Evolutionary conservation across 2,888 invertebrate genomes (phyloP).

Genomic region (Dolomedes plantarius): DNA sequence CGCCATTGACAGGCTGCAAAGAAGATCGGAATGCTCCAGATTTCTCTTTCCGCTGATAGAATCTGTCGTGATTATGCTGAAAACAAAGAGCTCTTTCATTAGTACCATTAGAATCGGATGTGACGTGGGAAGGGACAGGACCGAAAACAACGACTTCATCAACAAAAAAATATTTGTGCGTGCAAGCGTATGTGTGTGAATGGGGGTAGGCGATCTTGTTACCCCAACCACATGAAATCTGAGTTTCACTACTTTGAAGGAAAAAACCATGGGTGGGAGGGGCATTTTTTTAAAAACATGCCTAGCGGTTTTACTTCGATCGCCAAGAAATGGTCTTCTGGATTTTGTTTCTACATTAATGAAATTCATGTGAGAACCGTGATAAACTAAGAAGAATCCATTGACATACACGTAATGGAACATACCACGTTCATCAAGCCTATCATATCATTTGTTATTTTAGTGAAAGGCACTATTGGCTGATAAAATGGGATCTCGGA

Average conservation of each 20-base stretch:
- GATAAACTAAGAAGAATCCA: too few species aligned
- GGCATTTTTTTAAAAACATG: too few species aligned
- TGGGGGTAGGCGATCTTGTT: neutral
- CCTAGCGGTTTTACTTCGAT: too few species aligned
- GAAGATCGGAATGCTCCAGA: conserved; percentile 50
- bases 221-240: neutral
- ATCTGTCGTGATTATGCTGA: conserved; percentile 32
- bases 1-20: conserved; percentile 39
- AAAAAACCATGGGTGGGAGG: neutral
- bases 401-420: too few species aligned
- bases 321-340: too few species aligned
- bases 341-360: too few species aligned
- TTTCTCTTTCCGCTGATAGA: conserved; percentile 33
- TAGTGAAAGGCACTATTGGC: too few species aligned
- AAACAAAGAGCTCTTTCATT: conserved; percentile 62
- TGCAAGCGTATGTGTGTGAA: neutral
- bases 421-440: too few species aligned
- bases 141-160: neutral
- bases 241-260: neutral
- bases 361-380: too few species aligned
- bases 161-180: too few species aligned
- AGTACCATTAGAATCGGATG: conserved; percentile 43
- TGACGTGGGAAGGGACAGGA: conserved; percentile 29
- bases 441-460: too few species aligned
- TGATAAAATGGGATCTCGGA: too few species aligned